A percentile compares a stretch with the other conserved stretches of the same genome.
Evolutionary conservation across 2,888 invertebrate genomes (phyloP).

Genomic region (Drosophila diplacantha): DNA sequence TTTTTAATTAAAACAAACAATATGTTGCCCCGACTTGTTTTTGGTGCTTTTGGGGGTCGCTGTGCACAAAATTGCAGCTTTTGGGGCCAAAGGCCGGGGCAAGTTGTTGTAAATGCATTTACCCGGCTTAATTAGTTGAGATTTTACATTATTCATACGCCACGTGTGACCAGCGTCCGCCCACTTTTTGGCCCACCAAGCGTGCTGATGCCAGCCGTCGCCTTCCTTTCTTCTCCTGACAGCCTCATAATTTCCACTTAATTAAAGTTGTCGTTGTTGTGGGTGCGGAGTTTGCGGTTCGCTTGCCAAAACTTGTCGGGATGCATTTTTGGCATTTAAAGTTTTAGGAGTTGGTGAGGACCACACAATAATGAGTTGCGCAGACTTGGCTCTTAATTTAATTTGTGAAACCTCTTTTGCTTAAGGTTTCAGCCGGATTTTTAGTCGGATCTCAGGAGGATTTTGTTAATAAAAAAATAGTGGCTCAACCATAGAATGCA

Average conservation of each 20-base stretch:
- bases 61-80: constrained; percentile 28
- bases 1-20: constrained; percentile 55
- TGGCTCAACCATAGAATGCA: neutral
- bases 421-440: neutral
- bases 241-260: constrained; percentile 49
- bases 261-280: constrained; percentile 49
- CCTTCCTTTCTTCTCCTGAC: constrained; percentile 4
- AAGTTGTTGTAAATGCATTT: constrained; percentile 52
- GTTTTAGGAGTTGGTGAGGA: neutral
- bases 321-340: constrained; percentile 15
- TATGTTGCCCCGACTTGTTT: constrained; percentile 40
- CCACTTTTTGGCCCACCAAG: constrained; percentile 13
- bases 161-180: constrained; percentile 50
- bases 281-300: constrained; percentile 37
- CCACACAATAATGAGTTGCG: neutral
- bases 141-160: constrained; percentile 59
- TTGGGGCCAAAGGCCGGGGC: constrained; percentile 12
- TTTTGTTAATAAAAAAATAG: no score
- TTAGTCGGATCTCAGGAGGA: neutral
- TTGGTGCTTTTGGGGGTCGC: constrained; percentile 16
- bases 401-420: neutral
- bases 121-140: constrained; percentile 60
- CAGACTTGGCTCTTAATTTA: constrained; percentile 10
- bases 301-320: constrained; percentile 5
- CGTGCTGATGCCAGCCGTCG: constrained; percentile 10